phyloP scores from a whole-genome alignment of 30 jellyfish, hydroid and myxozoan genomes.

The Haliclystus octoradiatus region DNA sequence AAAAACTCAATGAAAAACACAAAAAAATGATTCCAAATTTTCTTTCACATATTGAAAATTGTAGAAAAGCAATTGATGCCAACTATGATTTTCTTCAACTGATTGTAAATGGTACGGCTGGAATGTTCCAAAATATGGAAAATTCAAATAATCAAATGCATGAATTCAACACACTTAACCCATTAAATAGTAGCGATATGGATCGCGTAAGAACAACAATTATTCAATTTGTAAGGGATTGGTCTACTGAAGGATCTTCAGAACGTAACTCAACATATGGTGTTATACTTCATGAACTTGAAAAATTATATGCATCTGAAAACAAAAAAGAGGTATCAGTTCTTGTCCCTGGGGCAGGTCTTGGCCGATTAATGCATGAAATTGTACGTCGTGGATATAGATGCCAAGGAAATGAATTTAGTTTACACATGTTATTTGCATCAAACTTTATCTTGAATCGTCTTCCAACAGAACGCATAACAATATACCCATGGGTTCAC shows the following conservation, averaged over 20 bases:
- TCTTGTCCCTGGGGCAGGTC: constrained; percentile 98
- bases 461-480: constrained; percentile 12
- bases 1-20: constrained; percentile 45
- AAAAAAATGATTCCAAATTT: constrained; percentile 48
- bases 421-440: constrained; percentile 94
- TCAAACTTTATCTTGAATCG: constrained; percentile 66
- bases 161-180: constrained; percentile 6
- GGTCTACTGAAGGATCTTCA: constrained; percentile 85
- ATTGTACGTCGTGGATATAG: constrained; percentile 69
- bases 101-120: constrained; percentile 41
- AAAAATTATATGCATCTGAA: constrained; percentile 17
- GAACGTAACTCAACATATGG: constrained; percentile 66
- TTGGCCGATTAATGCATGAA: constrained; percentile 91
- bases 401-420: constrained; percentile 92
- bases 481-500: constrained; percentile 94
- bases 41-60: constrained; percentile 17
- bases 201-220: constrained; percentile 84
- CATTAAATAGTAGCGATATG: constrained; percentile 42
- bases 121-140: constrained; percentile 74
- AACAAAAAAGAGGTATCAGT: constrained; percentile 30
- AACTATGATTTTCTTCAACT: constrained; percentile 36
- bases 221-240: constrained; percentile 86
- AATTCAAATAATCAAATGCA: constrained; percentile 9
- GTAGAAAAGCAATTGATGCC: constrained; percentile 52
- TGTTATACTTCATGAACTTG: constrained; percentile 53